Conservation (phyloP, 2,888 invertebrate species). For the Aethes cnicana region DNA sequence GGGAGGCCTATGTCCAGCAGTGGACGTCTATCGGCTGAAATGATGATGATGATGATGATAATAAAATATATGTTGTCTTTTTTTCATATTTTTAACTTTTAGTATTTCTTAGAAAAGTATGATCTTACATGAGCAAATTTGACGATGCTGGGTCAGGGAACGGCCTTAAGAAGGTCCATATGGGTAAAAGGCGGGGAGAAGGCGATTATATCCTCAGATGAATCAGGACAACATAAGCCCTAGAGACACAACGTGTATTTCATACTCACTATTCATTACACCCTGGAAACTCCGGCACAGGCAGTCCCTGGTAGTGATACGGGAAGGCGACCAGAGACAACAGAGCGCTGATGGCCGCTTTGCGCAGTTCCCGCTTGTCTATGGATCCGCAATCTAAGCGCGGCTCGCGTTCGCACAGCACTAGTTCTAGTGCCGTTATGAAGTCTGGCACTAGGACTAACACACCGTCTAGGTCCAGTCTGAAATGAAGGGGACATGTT, state of each 20-base stretch:
- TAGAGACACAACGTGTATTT: not conserved
- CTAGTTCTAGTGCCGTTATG: conserved; percentile 93
- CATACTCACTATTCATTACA: conserved; percentile 75
- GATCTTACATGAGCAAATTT: too few species aligned
- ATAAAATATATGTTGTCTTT: too few species aligned
- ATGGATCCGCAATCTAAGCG: conserved; percentile 87
- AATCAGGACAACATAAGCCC: too few species aligned
- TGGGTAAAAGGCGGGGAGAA: not conserved
- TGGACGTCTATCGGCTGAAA: too few species aligned
- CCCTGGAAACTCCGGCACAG: conserved; percentile 87
- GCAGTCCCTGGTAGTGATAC: conserved; percentile 92
- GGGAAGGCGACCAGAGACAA: conserved; percentile 96
- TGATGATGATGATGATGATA: too few species aligned
- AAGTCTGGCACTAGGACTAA: conserved; percentile 95
- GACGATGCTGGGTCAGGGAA: too few species aligned
- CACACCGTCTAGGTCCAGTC: conserved; percentile 95
- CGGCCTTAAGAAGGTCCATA: too few species aligned
- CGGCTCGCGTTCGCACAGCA: conserved; percentile 92
- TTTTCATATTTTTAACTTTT: too few species aligned
- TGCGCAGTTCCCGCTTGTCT: conserved; percentile 90
- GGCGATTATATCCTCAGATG: too few species aligned
- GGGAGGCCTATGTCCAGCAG: too few species aligned
- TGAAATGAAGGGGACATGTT: conserved; percentile 38
- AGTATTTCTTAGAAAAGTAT: too few species aligned
- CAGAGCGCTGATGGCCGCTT: conserved; percentile 95